Base-by-base conservation (phyloP, 2,888 invertebrate genomes). In the Acronicta leporina region DNA sequence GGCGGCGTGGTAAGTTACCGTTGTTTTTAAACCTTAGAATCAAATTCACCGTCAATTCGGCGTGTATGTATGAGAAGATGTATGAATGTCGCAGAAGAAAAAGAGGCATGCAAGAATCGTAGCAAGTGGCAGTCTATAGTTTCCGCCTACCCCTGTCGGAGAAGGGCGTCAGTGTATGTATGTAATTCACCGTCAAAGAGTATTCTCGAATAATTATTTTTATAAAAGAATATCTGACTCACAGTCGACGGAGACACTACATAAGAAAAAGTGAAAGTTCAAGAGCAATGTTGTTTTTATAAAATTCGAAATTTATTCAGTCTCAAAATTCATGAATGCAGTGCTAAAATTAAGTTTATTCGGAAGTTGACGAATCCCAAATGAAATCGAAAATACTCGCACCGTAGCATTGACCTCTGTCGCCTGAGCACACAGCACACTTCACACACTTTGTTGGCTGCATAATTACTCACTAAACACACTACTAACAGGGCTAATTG, bases 1-100 rank as follows among this genome's bases (percentile, higher is more conserved):
- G 98, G 98, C 63, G 98, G 97, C 64, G 97, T 98, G 95, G 98
- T 97, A 92, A 96, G 97, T 96, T 27, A 42, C 9, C 25, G 2
- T 35, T 16, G 5, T 8, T 25, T 33, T 16, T 14, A 30, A 35
- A 13, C 13, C 1, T 13, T 13, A 35, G 30, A 11, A n/a, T n/a
- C 38, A 38, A n/a, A 11, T 11, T 9, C 10, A 33, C 2, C 3
- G 11, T 33, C 33, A 11, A 33, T n/a, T n/a, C n/a, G n/a, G n/a
- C n/a, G n/a, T n/a, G n/a, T n/a, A n/a, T n/a, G n/a, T n/a, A n/a
- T n/a, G n/a, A n/a, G n/a, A n/a, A n/a, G n/a, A n/a, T n/a, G n/a
- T n/a, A n/a, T n/a, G n/a, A n/a, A n/a, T n/a, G n/a, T n/a, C n/a
- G n/a, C n/a, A n/a, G n/a, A n/a, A n/a, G n/a, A n/a, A n/a, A n/a